phyloP scores from a whole-genome alignment of 2,113 vertebrate genomes.

The Mola mola region DNA sequence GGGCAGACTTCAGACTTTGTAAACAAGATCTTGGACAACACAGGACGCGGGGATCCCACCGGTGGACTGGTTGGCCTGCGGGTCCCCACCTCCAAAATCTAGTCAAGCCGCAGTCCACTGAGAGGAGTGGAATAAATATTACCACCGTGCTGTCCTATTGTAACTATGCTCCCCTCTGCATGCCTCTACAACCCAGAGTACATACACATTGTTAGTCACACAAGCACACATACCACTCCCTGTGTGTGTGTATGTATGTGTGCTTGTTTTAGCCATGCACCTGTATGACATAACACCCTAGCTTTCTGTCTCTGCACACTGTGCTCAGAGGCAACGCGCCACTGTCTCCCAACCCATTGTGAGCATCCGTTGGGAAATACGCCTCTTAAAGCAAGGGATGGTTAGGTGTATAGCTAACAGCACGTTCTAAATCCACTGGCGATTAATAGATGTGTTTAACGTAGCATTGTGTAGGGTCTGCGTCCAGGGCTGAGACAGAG shows the following conservation, averaged over 20 bases:
- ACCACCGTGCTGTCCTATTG: conserved; percentile 78
- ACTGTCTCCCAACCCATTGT: conserved; percentile 64
- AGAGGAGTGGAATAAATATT: conserved; percentile 61
- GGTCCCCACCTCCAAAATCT: conserved; percentile 93
- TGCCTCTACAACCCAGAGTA: conserved; percentile 86
- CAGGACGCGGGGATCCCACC: conserved; percentile 92
- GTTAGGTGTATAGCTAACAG: conserved; percentile 59
- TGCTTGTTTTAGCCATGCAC: conserved; percentile 66
- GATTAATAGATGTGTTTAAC: conserved; percentile 64
- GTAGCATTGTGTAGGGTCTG: conserved; percentile 53
- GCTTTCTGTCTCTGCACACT: conserved; percentile 59
- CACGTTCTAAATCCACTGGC: conserved; percentile 59
- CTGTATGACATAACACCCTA: conserved; percentile 52
- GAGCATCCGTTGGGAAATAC: conserved; percentile 52
- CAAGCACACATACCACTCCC: conserved; percentile 70
- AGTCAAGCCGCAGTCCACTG: conserved; percentile 62
- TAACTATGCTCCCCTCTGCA: conserved; percentile 92
- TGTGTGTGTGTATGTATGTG: conserved; percentile 76
- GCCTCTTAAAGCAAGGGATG: conserved; percentile 55
- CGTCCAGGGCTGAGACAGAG: conserved; percentile 30
- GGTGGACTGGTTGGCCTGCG: conserved; percentile 96
- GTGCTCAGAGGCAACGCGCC: conserved; percentile 45
- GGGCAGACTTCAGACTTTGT: conserved; percentile 98
- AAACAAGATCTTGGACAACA: conserved; percentile 98
- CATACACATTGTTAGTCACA: conserved; percentile 78